Conservation (phyloP, 2,113 vertebrate species). For the Nematolebias whitei region DNA sequence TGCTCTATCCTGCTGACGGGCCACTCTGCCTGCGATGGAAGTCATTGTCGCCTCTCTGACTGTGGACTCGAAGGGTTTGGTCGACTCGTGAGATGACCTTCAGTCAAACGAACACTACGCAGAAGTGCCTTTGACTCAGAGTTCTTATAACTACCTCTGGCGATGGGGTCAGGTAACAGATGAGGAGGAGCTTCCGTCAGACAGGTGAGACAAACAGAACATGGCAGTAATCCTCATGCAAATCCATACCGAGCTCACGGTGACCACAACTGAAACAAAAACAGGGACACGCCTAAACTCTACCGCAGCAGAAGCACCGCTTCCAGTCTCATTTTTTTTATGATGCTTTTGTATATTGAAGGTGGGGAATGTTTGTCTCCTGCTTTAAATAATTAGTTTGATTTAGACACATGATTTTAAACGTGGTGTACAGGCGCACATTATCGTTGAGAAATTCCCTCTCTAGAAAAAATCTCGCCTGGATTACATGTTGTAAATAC, state of each 20-base stretch:
- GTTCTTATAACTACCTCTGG: constrained; percentile 28
- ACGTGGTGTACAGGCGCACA: neutral
- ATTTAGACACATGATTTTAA: neutral
- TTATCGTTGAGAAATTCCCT: neutral
- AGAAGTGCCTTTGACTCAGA: neutral
- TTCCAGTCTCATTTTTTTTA: neutral
- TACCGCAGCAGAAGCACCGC: neutral
- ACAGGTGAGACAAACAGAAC: constrained; percentile 50
- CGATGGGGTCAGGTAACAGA: constrained; percentile 15
- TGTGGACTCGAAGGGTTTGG: neutral
- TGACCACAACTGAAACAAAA: constrained; percentile 58
- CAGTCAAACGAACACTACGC: neutral
- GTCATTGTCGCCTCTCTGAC: constrained; percentile 62
- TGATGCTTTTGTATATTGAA: neutral
- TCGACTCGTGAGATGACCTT: neutral
- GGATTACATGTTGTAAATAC: neutral
- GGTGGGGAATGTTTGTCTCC: constrained; percentile 15
- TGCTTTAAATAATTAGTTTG: neutral
- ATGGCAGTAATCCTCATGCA: constrained; percentile 42
- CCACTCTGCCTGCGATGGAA: constrained; percentile 59
- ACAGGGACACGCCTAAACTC: constrained; percentile 54
- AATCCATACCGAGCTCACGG: constrained; percentile 22
- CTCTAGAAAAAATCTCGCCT: neutral
- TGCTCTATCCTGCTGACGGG: constrained; percentile 45
- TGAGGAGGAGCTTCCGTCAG: constrained; percentile 37